Base-by-base conservation (phyloP, 2,888 invertebrate genomes). In the Neelides folsomi region DNA sequence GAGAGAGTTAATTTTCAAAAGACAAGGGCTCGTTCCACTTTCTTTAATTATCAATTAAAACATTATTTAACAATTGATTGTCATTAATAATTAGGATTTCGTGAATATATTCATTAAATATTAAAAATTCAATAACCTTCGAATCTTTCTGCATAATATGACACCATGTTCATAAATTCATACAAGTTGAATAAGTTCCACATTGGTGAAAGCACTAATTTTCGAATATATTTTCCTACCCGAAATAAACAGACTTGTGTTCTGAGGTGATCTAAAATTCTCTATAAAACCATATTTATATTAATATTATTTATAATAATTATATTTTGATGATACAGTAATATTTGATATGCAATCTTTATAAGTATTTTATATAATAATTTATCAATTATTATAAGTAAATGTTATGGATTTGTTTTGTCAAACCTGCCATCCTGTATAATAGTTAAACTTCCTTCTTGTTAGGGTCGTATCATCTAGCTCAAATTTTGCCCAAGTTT, bases 161-260 rank as follows among this genome's bases (percentile, higher is more conserved):
- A 78, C n/a, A 86, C 68, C 73, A 86, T 79, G 52, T 83, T 80
- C 78, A 87, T 82, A 66, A 87, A 87, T 68, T 86, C 86, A 68
- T 82, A 86, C 40, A 87, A 75, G 68, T 86, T 86, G 69, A 83
- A 82, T 65, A 86, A 83, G 68, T 86, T 85, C 53, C 78, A 72
- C 73, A 81, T 81, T 1, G 86, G 86, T 35, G 79, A 76, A 59
- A 88, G 79, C 13, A 81, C 75, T 34, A 87, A 71, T 9, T 75
- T 75, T 53, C 79, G 75, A 64, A 86, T 76, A 65, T 79, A 74
- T 46, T 71, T 72, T 0, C 86, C 86, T 19, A 86, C 77, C 57
- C 77, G 76, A 41, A 78, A 75, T 38, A 86, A 71, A 62, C 84
- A 86, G 55, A 78, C 72, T 58, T 83, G 82, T 0, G 82, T 79